Conservation (phyloP, 2,888 invertebrate species). For the Polyommatus icarus region DNA sequence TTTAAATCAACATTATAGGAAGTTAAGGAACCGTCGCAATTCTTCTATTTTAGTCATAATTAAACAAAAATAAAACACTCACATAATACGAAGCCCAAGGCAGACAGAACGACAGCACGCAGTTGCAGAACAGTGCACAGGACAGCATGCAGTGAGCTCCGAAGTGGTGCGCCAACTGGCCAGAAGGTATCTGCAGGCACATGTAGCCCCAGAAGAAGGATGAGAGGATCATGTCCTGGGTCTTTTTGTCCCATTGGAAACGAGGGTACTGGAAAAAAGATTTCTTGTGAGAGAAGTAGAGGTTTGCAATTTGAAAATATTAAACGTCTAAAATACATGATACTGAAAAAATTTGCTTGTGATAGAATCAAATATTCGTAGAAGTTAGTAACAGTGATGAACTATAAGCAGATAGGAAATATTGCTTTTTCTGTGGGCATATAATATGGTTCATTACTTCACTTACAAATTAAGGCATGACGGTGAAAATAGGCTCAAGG, state of each 20-base stretch:
- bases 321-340: too few relatives aligned
- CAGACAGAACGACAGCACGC: slow-evolving; percentile 82
- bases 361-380: too few relatives aligned
- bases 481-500: too few relatives aligned
- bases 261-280: slow-evolving; percentile 58
- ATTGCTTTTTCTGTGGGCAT: too few relatives aligned
- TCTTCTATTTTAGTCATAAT: too few relatives aligned
- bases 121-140: slow-evolving; percentile 80
- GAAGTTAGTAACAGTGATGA: too few relatives aligned
- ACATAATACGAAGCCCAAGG: slow-evolving; percentile 84
- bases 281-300: slow-evolving; percentile 44
- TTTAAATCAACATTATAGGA: too few relatives aligned
- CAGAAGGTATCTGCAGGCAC: slow-evolving; percentile 85
- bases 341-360: neutral
- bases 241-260: slow-evolving; percentile 78
- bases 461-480: too few relatives aligned
- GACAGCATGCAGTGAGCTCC: slow-evolving; percentile 84
- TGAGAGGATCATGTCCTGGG: slow-evolving; percentile 72
- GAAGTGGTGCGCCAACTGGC: slow-evolving; percentile 84
- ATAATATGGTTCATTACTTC: too few relatives aligned
- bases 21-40: too few relatives aligned
- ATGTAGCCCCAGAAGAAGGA: slow-evolving; percentile 85
- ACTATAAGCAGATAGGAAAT: too few relatives aligned
- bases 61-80: slow-evolving; percentile 42
- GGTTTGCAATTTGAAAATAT: neutral